A percentile compares a stretch with the other conserved stretches of the same genome.
These are phyloP conservation scores for Cerastoderma edule DNA, from an alignment of 2,888 invertebrate genomes.

Conservation along the genomic window DNA sequence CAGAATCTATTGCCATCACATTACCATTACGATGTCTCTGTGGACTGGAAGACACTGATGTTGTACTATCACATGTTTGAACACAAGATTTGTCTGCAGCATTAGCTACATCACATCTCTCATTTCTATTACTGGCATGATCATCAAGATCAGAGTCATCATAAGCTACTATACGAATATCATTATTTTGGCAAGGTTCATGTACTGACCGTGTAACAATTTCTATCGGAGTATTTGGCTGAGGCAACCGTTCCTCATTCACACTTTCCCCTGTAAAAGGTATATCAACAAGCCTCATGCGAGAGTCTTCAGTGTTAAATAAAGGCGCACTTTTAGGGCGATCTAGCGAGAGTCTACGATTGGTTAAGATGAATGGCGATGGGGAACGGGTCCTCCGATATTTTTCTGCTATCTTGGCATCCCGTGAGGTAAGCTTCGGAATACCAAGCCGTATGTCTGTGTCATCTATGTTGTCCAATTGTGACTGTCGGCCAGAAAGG, in stretches of 20 bases:
- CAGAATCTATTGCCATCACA: background rate
- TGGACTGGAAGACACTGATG: conserved; percentile 46
- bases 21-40: conserved; percentile 41
- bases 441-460: conserved; percentile 63
- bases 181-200: conserved; percentile 37
- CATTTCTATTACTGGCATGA: background rate
- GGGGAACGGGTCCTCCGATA: conserved; percentile 57
- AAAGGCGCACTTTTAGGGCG: conserved; percentile 60
- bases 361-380: conserved; percentile 48
- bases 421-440: conserved; percentile 43
- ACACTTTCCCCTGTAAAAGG: conserved; percentile 33
- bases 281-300: conserved; percentile 51
- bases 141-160: no score
- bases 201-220: no score
- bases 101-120: background rate
- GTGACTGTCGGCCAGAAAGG: conserved; percentile 21
- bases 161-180: conserved; percentile 20
- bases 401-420: conserved; percentile 55
- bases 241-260: background rate
- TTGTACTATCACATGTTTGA: conserved; percentile 14
- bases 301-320: conserved; percentile 29
- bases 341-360: conserved; percentile 25
- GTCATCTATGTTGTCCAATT: conserved; percentile 58
- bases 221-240: conserved; percentile 11
- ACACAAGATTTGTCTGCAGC: conserved; percentile 8